Base-by-base conservation (phyloP, 2,113 vertebrate genomes). In the Calonectris borealis region DNA sequence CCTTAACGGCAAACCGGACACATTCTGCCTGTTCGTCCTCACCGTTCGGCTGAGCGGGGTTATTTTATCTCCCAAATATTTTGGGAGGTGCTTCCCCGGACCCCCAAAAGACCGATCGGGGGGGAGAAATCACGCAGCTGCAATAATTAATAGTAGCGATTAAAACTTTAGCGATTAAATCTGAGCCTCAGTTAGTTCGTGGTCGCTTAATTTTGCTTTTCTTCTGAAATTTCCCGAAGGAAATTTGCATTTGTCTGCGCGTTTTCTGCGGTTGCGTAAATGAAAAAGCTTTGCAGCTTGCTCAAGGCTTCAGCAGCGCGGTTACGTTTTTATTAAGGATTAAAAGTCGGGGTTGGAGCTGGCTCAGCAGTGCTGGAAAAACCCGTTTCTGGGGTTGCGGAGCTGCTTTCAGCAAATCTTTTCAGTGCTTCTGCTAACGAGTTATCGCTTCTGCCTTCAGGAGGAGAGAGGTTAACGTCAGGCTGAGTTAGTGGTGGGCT, bases 221-320 rank as follows among this genome's bases (percentile, higher is more conserved):
- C 10, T 58, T 11, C 48, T 18, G 27, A 21, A 40, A 31, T 40
- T 38, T 26, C 89, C 46, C 5, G 2, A 19, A 19, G 61, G 52
- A 25, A 36, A 46, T 46, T 11, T 1, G 13, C 5, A 1, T 38
- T 80, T 54, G 6, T 29, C 22, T 0, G 8, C 0, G 5, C 3
- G 11, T 32, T 36, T 31, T 8, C 3, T 6, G 48, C 38, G 2
- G 62, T 13, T 8, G 16, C 6, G 2, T 10, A 3, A 46, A 20
- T 24, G 49, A 16, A 15, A 3, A 38, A n/a, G 57, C 40, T 42
- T n/a, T 31, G 62, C n/a, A 2, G 36, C 46, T 26, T 6, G 62
- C 46, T 36, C 8, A 1, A 11, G 38, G 73, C 62, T 15, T 6
- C 25, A 6, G 61, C 26, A 2, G 21, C 12, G 9, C 22, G 9